Percentiles rank a stretch among this genome's conserved stretches.
Evolutionary conservation across 92 coral and sea anemone species (phyloP).

Genomic region (Epizoanthus ramosus): DNA sequence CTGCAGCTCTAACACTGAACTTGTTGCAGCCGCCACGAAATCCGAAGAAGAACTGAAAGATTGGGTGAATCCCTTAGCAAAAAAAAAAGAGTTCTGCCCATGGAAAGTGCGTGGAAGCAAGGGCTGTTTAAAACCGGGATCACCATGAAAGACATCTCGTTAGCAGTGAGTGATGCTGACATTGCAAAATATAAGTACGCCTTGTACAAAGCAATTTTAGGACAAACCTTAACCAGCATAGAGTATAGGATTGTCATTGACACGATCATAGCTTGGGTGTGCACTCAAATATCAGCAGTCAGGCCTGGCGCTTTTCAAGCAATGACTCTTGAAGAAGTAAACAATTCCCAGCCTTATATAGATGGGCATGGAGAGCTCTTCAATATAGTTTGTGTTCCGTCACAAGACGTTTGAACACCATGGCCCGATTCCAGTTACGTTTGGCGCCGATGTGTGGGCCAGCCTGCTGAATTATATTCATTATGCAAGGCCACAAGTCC

Average conservation of each 20-base stretch:
- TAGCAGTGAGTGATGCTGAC: no score
- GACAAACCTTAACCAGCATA: no score
- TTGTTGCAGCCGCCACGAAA: neutral
- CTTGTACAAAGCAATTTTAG: no score
- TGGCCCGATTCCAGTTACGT: neutral
- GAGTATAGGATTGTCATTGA: no score
- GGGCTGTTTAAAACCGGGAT: no score
- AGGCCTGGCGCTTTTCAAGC: neutral
- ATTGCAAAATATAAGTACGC: no score
- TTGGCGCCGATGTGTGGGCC: neutral
- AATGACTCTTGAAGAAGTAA: neutral
- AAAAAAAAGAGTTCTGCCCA: neutral
- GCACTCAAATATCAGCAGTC: neutral
- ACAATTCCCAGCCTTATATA: neutral
- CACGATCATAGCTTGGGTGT: no score
- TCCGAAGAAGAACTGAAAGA: neutral
- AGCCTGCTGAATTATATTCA: neutral
- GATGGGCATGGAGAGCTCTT: neutral
- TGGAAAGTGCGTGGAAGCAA: no score
- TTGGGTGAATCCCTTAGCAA: neutral
- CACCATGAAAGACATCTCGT: no score
- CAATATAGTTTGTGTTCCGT: neutral
- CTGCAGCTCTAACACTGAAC: neutral
- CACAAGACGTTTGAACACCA: neutral
- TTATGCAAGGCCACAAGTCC: neutral